Evolutionary conservation across 2,113 vertebrate genomes (phyloP), one percentile per base, ranked within the genome.

Genomic region (Leiothrix lutea): DNA sequence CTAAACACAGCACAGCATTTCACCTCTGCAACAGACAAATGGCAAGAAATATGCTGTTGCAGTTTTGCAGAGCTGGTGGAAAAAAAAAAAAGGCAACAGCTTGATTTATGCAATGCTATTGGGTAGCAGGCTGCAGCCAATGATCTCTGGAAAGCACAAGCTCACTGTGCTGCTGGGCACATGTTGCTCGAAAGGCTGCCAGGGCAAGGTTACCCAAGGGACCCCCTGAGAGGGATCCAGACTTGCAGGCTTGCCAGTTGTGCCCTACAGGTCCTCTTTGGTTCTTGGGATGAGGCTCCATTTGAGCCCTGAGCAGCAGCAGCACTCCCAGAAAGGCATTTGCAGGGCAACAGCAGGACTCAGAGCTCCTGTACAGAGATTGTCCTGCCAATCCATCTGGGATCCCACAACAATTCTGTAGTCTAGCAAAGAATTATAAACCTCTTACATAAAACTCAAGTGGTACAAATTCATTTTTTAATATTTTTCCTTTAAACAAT

Each of bases 121-220:
- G 28, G 44, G 47, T 2, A 40, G 35, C 17, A 47, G 61, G 26
- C 16, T 58, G 44, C 28, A 31, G 57, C 8, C 1, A 0, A 14
- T 31, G 47, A 38, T 62, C 79, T 51, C 69, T 57, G 44, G 72
- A 80, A 94, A 92, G 60, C 69, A 81, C 0, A 0, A 90, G 51
- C 33, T 75, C 54, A 36, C 28, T 0, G 0, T 12, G 31, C 48
- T 0, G 0, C 48, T 20, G 9, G 23, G 48, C 36, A 81, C 26
- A 62, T 0, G 0, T 3, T 31, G 45, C n/a, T n/a, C 51, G 21
- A 65, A 65, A 57, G 35, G 40, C 40, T 88, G 60, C 21, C 56
- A 92, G 36, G 57, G 23, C 17, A 72, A 70, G 25, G 22, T 26
- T 74, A 29, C 5, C 29, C 42, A 71, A 47, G 28, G 21, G 40